Percentiles rank a stretch among this genome's conserved stretches.
Conservation (phyloP, 2,797 vertebrate species). For the Silurus aristotelis region DNA sequence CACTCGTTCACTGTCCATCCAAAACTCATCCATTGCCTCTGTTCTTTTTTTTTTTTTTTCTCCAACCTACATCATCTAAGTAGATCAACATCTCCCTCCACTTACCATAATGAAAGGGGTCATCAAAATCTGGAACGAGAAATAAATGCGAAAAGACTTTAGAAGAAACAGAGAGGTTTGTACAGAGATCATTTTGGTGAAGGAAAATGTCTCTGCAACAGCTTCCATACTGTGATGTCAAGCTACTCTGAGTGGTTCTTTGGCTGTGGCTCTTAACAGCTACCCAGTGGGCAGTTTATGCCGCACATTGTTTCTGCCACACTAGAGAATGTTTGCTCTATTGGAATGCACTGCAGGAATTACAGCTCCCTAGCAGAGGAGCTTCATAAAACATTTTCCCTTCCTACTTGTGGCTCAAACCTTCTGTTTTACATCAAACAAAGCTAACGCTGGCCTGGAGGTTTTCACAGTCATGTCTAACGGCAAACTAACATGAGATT, state of each 20-base stretch:
- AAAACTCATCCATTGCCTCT: background rate
- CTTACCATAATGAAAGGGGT: constrained; percentile 79
- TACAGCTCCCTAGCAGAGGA: constrained; percentile 15
- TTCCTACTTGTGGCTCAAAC: constrained; percentile 21
- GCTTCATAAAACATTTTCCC: constrained; percentile 39
- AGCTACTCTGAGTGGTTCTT: background rate
- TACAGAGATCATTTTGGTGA: background rate
- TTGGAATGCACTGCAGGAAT: constrained; percentile 34
- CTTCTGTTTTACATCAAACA: background rate
- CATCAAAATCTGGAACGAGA: constrained; percentile 69
- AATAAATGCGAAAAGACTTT: constrained; percentile 11
- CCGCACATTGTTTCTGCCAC: background rate
- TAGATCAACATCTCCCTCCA: constrained; percentile 41
- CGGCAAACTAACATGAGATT: constrained; percentile 1
- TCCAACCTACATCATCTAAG: constrained; percentile 12
- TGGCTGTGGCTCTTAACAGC: background rate
- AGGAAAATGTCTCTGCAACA: background rate
- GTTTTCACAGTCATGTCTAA: constrained; percentile 1
- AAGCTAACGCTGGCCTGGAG: constrained; percentile 11
- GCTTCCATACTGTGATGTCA: background rate
- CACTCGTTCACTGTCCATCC: background rate
- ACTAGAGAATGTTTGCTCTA: background rate
- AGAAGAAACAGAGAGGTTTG: background rate
- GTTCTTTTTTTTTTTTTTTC: background rate
- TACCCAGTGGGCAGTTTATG: background rate